Conservation (phyloP, 1,140 invertebrate genomes). For the Calosoma granatense region DNA sequence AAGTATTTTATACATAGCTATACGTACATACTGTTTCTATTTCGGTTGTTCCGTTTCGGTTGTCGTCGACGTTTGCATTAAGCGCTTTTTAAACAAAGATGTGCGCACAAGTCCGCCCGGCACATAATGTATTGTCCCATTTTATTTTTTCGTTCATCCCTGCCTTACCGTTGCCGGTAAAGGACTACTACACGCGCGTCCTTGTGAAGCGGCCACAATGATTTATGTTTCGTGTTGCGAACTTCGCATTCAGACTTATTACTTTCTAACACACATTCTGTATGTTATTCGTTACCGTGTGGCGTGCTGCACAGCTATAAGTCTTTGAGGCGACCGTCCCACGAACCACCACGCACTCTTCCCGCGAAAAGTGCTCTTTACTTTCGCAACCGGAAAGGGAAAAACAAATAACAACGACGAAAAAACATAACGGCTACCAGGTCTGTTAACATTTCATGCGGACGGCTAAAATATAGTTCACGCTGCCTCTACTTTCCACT, state of each 20-base stretch:
- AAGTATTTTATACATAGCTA: not conserved
- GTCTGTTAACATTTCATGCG: not conserved
- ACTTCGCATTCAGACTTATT: slow-evolving; percentile 1
- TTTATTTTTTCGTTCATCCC: not conserved
- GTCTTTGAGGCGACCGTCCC: not conserved
- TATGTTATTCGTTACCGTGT: not conserved
- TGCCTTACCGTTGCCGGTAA: not conserved
- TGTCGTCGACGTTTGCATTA: not conserved
- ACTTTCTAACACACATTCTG: slow-evolving; percentile 1
- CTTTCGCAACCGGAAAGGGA: not conserved
- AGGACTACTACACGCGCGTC: not conserved
- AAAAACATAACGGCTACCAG: not conserved
- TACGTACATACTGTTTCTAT: not conserved
- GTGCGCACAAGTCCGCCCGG: not conserved
- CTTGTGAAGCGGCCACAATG: slow-evolving; percentile 2
- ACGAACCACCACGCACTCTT: not conserved
- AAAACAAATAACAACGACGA: not conserved
- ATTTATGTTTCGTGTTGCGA: not conserved
- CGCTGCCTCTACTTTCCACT: too few relatives aligned
- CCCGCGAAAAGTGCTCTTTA: not conserved
- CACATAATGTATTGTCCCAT: too few relatives aligned
- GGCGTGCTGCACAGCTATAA: not conserved
- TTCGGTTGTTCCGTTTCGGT: not conserved
- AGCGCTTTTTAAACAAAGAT: not conserved
- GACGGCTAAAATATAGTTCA: too few relatives aligned